Percentiles rank a stretch among this genome's conserved stretches.
These are phyloP conservation scores for Gyps fulvus DNA, from an alignment of 2,113 vertebrate genomes.

Conservation along the genomic window DNA sequence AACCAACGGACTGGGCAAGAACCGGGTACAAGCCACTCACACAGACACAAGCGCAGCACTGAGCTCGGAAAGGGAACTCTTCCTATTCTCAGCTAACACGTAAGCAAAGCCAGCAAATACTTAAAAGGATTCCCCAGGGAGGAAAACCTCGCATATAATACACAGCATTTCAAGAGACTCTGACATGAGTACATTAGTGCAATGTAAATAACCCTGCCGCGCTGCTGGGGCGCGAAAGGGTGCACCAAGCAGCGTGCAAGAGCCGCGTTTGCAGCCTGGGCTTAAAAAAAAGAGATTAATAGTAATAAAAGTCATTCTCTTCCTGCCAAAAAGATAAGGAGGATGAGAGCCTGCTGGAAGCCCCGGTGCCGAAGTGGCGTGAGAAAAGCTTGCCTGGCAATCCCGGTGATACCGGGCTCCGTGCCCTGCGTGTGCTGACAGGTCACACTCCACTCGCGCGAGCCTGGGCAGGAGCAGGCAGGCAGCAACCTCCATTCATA, in stretches of 20 bases:
- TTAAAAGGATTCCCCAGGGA: neutral
- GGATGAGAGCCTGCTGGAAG: conserved; percentile 3
- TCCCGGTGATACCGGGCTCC: accelerated
- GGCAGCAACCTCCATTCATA: neutral
- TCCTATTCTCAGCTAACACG: neutral
- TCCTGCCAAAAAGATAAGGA: conserved; percentile 28
- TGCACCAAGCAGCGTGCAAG: accelerated
- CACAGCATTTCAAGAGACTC: neutral
- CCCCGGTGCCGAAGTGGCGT: neutral
- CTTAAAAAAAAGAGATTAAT: neutral
- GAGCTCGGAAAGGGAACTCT: neutral
- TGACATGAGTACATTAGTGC: neutral
- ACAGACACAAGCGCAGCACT: accelerated
- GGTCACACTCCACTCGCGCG: accelerated
- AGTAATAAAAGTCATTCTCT: neutral
- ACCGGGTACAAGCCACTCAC: accelerated
- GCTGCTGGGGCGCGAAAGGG: neutral
- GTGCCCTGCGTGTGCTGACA: neutral
- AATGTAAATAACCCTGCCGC: neutral
- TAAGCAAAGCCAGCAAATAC: neutral
- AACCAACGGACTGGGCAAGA: accelerated
- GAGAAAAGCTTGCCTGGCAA: conserved; percentile 10
- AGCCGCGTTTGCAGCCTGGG: neutral
- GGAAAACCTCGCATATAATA: neutral
- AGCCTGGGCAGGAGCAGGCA: neutral